Evolutionary conservation across 2,113 vertebrate genomes (phyloP), one percentile per base, ranked within the genome.

Genomic region (Carlito syrichta): DNA sequence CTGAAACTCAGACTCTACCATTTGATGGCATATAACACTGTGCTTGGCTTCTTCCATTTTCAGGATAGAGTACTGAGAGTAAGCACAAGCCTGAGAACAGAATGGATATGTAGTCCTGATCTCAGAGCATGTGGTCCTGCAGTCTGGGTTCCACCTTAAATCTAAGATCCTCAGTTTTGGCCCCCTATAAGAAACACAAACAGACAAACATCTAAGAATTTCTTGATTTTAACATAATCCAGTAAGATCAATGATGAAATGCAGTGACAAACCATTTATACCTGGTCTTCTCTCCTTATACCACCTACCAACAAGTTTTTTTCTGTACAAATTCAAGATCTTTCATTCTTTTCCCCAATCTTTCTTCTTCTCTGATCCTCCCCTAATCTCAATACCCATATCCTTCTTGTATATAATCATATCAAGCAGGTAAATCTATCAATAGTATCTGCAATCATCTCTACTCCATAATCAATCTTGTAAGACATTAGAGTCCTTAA

Each of bases 131-230:
- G 81, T 90, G 88, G 86, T 92, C 38, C 16, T n/a, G 73, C 56
- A 92, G 32, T 63, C 73, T 7, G 5, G 52, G 27, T 86, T 58
- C 45, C 43, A 66, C 16, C 89, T 92, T 68, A 94, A 92, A 94
- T 86, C 92, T 40, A 96, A n/a, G 78, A 96, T 81, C 92, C 79
- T 96, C 78, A 92, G 66, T 86, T 94, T 96, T 50, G 74, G 43
- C 6, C 14, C 25, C 48, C 96, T 97, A 66, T 86, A 92, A n/a
- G n/a, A 54, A 45, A 94, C 16, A 88, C 25, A 14, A 76, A 11
- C 30, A 96, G 43, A 94, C 4, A 85, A 5, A 52, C n/a, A 60
- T 8, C 68, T 89, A 30, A 66, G 17, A 25, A 8, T 5, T 43
- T 6, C 45, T 6, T 58, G 23, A 62, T 14, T 63, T 58, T 68